Conservation (phyloP, 92 coral and sea anemone species). For the Parazoanthus swiftii region DNA sequence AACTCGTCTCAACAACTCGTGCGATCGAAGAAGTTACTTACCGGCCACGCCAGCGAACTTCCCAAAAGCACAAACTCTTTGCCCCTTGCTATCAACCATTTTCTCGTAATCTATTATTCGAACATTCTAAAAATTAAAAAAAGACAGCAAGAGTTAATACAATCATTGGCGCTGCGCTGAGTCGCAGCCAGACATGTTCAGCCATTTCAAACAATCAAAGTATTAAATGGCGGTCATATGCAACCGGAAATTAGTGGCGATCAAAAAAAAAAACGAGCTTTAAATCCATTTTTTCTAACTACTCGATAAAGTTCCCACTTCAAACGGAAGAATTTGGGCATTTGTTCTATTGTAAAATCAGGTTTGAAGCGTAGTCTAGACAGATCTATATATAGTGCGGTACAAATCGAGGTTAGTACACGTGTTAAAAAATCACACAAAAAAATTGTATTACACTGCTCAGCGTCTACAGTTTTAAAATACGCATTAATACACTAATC, state of each 20-base stretch:
- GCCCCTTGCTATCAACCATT: constrained; percentile 91
- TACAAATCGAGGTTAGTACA: no score
- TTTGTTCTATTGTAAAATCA: not conserved
- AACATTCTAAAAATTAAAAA: constrained; percentile 64
- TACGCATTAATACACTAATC: not conserved
- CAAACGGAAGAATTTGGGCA: not conserved
- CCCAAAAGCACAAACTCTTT: constrained; percentile 97
- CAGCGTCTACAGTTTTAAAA: not conserved
- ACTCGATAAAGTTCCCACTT: not conserved
- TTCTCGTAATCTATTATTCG: constrained; percentile 94
- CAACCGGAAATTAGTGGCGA: constrained; percentile 1
- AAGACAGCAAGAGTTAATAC: not conserved
- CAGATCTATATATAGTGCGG: not conserved
- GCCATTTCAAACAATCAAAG: not conserved
- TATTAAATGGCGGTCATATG: not conserved
- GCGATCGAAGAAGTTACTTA: constrained; percentile 21
- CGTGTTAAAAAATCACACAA: not conserved
- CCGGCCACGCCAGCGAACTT: constrained; percentile 99
- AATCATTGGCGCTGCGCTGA: not conserved
- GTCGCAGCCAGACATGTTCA: no score
- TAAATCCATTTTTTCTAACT: not conserved
- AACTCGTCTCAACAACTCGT: not conserved
- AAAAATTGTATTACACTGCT: no score
- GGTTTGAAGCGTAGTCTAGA: not conserved
- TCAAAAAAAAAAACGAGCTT: not conserved